Base-by-base conservation (phyloP, 2,797 vertebrate genomes). In the Cyprinella venusta region DNA sequence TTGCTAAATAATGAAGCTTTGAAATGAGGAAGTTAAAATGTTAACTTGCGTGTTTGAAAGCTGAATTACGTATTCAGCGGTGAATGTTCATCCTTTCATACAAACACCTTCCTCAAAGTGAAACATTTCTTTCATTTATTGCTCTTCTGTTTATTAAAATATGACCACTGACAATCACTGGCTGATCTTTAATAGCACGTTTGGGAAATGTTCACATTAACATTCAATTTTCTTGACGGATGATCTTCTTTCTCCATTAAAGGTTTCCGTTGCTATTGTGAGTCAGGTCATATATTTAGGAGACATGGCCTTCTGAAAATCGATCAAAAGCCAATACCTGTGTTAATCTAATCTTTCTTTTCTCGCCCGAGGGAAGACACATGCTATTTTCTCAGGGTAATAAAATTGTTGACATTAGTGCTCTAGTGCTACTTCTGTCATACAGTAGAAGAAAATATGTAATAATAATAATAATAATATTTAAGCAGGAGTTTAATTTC, bases 241-340 rank as follows among this genome's bases (percentile, higher is more conserved):
- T 70, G 82, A 78, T 78, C 15, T 61, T 56, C 42, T 83, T 42
- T 26, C 30, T 19, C 26, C 40, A 52, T 70, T 42, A 82, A 76
- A 76, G 50, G 59, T 82, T 82, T 82, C 72, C 38, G 16, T 45
- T 82, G 61, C 72, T 82, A n/a, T 82, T 68, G 81, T 82, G 50
- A 33, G 24, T 45, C 63, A 42, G 82, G 40, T 83, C 42, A 70
- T 83, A 71, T 83, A 63, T 83, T 78, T 52, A 61, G 26, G 19
- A 77, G 74, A 63, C 75, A 33, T 70, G 38, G 52, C 54, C 75
- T 83, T 77, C 26, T 77, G n/a, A 24, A 83, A 78, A 83, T 77
- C 75, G 30, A 83, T 71, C 65, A 52, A 71, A 83, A 70, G 65
- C 38, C 75, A 71, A 61, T 79, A 18, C 36, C 15, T 21, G 45